Evolutionary conservation across 1,140 invertebrate species (phyloP).

Genomic region (Drosophila micromelanica): DNA sequence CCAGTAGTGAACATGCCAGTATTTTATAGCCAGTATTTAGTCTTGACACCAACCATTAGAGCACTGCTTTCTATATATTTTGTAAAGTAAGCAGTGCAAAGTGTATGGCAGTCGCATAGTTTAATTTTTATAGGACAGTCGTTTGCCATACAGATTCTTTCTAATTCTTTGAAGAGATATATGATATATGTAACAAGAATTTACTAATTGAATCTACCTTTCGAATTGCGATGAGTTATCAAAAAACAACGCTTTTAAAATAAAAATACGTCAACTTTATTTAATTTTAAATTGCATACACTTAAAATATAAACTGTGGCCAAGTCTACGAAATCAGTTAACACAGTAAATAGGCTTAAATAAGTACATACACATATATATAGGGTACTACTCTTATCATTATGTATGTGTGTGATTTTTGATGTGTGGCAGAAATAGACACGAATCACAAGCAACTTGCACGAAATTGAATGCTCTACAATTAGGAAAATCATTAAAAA

Average conservation of each 20-base stretch:
- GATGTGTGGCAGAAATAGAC: slow-evolving; percentile 3
- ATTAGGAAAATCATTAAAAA: slow-evolving; percentile 33
- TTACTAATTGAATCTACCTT: too few species aligned
- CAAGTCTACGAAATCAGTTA: slow-evolving; percentile 27
- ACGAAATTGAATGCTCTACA: slow-evolving; percentile 63
- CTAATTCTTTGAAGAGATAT: too few species aligned
- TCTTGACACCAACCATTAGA: background rate
- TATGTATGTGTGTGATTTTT: too few species aligned
- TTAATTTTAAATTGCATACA: slow-evolving; percentile 45
- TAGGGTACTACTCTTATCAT: background rate
- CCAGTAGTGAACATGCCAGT: background rate
- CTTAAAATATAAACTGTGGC: slow-evolving; percentile 12
- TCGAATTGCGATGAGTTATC: too few species aligned
- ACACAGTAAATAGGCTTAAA: slow-evolving; percentile 28
- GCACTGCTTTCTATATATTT: background rate
- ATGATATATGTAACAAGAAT: too few species aligned
- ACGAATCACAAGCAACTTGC: slow-evolving; percentile 46
- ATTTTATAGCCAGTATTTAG: background rate
- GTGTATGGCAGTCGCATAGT: background rate
- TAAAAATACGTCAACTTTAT: slow-evolving; percentile 10
- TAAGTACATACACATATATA: background rate
- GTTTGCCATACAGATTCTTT: background rate
- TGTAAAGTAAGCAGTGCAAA: background rate
- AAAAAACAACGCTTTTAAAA: too few species aligned
- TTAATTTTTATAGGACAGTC: background rate